A percentile compares a stretch with the other conserved stretches of the same genome.
These are phyloP conservation scores for Neostethus bicornis DNA, from an alignment of 2,797 vertebrate species.

Conservation along the genomic window DNA sequence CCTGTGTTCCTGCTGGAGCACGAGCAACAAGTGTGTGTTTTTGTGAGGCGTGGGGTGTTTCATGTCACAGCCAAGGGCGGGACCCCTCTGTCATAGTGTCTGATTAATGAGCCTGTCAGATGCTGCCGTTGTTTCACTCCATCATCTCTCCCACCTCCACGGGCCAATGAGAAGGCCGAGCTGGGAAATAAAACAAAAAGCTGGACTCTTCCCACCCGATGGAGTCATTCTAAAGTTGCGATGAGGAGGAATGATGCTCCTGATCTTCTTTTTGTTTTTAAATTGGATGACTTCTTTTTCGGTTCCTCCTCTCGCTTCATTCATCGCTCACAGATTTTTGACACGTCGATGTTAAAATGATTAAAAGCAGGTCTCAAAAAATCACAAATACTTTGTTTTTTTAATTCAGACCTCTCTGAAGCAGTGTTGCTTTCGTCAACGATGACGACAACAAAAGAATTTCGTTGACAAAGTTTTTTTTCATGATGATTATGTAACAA, in stretches of 20 bases:
- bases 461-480: too few relatives aligned
- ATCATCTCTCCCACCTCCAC: constrained; percentile 48
- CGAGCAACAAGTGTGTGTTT: constrained; percentile 17
- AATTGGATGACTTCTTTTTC: background rate
- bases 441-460: too few relatives aligned
- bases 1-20: constrained; percentile 1
- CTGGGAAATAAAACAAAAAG: too few relatives aligned
- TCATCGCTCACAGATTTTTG: too few relatives aligned
- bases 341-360: too few relatives aligned
- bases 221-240: constrained; percentile 12
- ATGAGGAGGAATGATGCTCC: background rate
- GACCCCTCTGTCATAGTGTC: constrained; percentile 30
- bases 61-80: constrained; percentile 30
- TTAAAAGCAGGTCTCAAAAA: too few relatives aligned
- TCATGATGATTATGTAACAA: too few relatives aligned
- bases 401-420: too few relatives aligned
- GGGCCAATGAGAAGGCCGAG: constrained; percentile 40
- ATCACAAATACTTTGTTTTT: too few relatives aligned
- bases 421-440: too few relatives aligned
- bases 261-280: background rate
- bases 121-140: constrained; percentile 41
- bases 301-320: constrained; percentile 1
- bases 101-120: constrained; percentile 63
- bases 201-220: constrained; percentile 19
- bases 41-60: constrained; percentile 23